Evolutionary conservation across 2,888 invertebrate species (phyloP), one percentile per base, ranked within the genome.

Genomic region (Malthinus seriepunctatus): DNA sequence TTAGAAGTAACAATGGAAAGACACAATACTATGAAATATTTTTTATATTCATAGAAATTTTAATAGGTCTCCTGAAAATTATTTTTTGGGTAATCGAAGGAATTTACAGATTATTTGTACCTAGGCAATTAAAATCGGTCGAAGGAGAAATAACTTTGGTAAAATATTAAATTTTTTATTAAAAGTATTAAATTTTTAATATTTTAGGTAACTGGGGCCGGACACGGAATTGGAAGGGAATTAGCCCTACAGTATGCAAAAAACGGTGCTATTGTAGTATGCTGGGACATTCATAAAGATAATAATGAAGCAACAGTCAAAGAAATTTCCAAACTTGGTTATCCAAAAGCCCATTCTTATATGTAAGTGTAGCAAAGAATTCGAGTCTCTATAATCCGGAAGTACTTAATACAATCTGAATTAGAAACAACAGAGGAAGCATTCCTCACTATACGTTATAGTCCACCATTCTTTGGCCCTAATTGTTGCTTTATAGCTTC

Each of bases 171-270:
- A 39, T 42, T 49, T 23, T n/a, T 10, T 11, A 37, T 14, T n/a
- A 23, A 3, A 12, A 32, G 11, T 14, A n/a, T n/a, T n/a, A 15
- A 15, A 32, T 46, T 32, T 11, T 46, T 46, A 5, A 34, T 34
- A 33, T 45, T 53, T 8, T 72, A 92, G 92, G 86, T 95, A 61
- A 94, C 94, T 9, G 94, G 94, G 11, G 84, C 91, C 0, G 93
- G 91, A 0, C 91, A 91, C 77, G 93, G 93, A 7, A 91, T 94
- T 73, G 94, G 94, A 1, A 83, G 87, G 50, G 88, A 91, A 76
- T 79, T 93, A 61, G 89, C 91, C 0, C 73, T 88, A 38, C 85
- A 88, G 67, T 90, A 92, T 71, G 87, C 87, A 0, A 81, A 84
- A 45, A 81, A 87, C 44, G 91, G 91, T 0, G 87, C 90, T 35